phyloP scores from a whole-genome alignment of 2,113 vertebrate species.

The Scomber japonicus region DNA sequence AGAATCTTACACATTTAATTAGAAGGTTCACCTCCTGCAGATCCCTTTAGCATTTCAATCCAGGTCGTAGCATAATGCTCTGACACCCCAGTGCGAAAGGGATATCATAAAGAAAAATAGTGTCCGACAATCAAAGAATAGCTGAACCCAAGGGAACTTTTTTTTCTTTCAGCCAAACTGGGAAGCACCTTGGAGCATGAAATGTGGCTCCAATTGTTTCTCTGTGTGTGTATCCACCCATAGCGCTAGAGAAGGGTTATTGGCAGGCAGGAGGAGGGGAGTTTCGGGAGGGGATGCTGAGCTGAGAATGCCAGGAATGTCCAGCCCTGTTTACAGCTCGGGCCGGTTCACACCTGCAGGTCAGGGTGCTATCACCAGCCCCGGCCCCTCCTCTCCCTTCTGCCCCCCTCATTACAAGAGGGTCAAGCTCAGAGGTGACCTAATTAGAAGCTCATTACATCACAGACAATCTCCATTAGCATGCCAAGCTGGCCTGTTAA shows the following conservation, averaged over 20 bases:
- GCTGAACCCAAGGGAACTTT: slow-evolving; percentile 45
- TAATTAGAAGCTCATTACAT: slow-evolving; percentile 91
- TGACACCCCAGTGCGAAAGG: slow-evolving; percentile 42
- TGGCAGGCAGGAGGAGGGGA: slow-evolving; percentile 76
- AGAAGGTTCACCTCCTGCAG: slow-evolving; percentile 60
- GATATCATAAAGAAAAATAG: slow-evolving; percentile 59
- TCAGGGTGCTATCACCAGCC: slow-evolving; percentile 87
- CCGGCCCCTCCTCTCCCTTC: slow-evolving; percentile 72
- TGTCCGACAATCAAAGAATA: slow-evolving; percentile 61
- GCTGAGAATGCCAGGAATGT: slow-evolving; percentile 87
- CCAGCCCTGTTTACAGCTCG: slow-evolving; percentile 85
- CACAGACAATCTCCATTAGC: slow-evolving; percentile 89
- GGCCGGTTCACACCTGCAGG: slow-evolving; percentile 88
- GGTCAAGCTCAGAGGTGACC: slow-evolving; percentile 89
- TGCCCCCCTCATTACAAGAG: slow-evolving; percentile 87
- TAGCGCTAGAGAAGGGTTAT: slow-evolving; percentile 73
- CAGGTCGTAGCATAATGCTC: slow-evolving; percentile 32
- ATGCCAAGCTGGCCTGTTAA: slow-evolving; percentile 87
- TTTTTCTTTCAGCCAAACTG: slow-evolving; percentile 57
- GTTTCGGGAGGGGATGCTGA: slow-evolving; percentile 83
- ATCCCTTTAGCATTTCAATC: slow-evolving; percentile 63
- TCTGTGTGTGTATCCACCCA: slow-evolving; percentile 78
- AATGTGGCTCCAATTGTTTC: slow-evolving; percentile 83
- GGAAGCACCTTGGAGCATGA: slow-evolving; percentile 76
- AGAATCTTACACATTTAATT: slow-evolving; percentile 65